These are phyloP conservation scores for Bostrychus sinensis DNA, from an alignment of 2,113 vertebrate genomes.

Conservation along the genomic window DNA sequence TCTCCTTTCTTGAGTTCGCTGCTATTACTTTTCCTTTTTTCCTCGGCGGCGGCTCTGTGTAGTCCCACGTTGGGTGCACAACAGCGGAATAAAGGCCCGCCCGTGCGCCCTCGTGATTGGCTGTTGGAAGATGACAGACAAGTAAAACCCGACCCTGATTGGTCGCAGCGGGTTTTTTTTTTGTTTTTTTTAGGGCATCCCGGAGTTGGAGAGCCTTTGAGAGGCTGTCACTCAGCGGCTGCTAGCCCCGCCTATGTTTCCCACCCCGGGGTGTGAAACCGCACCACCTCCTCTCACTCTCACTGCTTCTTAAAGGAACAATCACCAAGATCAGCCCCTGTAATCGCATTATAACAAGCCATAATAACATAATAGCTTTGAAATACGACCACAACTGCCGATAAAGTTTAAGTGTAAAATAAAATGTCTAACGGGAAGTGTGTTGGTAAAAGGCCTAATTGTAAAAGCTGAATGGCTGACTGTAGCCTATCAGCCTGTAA, in stretches of 20 bases:
- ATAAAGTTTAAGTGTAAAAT: constrained; percentile 26
- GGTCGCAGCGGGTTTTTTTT: constrained; percentile 50
- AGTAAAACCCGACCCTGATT: constrained; percentile 34
- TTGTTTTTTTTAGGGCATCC: constrained; percentile 17
- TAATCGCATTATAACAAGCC: constrained; percentile 74
- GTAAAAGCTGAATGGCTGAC: background rate
- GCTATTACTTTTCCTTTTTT: constrained; percentile 74
- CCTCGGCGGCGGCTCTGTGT: constrained; percentile 50
- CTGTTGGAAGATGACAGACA: constrained; percentile 8
- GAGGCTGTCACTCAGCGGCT: constrained; percentile 76
- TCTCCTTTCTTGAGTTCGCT: constrained; percentile 56
- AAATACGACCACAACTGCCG: constrained; percentile 27
- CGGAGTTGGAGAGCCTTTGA: constrained; percentile 32
- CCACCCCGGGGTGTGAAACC: constrained; percentile 93
- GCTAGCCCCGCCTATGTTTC: constrained; percentile 79
- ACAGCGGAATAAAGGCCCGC: constrained; percentile 70
- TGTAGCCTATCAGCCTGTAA: background rate
- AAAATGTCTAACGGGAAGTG: background rate
- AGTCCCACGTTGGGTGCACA: constrained; percentile 88
- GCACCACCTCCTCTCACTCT: constrained; percentile 77
- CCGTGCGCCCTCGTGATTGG: constrained; percentile 67
- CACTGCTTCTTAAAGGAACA: constrained; percentile 85
- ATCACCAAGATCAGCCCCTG: constrained; percentile 46
- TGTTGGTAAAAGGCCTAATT: background rate
- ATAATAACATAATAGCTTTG: constrained; percentile 66